Percentiles rank a stretch among this genome's conserved stretches.
These are phyloP conservation scores for Yoshiicerus persimilis DNA, from an alignment of 1,140 invertebrate genomes.

Conservation along the genomic window DNA sequence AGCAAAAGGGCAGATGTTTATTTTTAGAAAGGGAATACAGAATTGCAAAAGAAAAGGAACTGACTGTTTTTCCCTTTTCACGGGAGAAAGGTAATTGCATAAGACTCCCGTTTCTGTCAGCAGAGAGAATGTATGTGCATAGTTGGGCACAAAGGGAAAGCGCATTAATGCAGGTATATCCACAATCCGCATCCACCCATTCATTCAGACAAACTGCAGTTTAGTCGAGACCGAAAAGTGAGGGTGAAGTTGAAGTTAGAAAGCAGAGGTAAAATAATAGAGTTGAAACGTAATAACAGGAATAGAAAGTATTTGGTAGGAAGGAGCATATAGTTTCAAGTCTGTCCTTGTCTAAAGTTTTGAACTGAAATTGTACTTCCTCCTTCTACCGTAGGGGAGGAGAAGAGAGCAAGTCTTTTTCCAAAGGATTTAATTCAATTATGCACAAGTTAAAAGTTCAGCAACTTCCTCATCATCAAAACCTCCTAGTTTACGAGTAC, in stretches of 20 bases:
- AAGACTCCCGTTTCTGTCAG: no score
- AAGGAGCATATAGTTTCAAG: neutral
- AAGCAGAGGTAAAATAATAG: neutral
- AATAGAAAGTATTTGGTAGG: neutral
- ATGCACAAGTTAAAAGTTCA: slow-evolving; percentile 40
- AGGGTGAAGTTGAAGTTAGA: neutral
- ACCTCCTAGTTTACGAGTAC: neutral
- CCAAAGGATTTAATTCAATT: slow-evolving; percentile 35
- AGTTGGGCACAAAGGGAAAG: neutral
- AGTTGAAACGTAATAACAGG: neutral
- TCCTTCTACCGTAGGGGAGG: neutral
- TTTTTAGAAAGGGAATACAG: neutral
- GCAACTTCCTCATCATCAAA: slow-evolving; percentile 33
- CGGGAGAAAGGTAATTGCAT: neutral
- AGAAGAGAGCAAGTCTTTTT: slow-evolving; percentile 1
- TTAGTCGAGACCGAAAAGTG: neutral
- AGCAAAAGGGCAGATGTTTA: no score
- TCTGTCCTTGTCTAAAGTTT: neutral
- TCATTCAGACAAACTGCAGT: neutral
- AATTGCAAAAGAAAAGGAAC: neutral
- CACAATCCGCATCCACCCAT: neutral
- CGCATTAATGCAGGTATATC: neutral
- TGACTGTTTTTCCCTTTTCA: neutral
- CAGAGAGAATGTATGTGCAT: neutral
- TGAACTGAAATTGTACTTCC: neutral